phyloP scores from a whole-genome alignment of 2,888 invertebrate species.

The Mythimna ferrago region DNA sequence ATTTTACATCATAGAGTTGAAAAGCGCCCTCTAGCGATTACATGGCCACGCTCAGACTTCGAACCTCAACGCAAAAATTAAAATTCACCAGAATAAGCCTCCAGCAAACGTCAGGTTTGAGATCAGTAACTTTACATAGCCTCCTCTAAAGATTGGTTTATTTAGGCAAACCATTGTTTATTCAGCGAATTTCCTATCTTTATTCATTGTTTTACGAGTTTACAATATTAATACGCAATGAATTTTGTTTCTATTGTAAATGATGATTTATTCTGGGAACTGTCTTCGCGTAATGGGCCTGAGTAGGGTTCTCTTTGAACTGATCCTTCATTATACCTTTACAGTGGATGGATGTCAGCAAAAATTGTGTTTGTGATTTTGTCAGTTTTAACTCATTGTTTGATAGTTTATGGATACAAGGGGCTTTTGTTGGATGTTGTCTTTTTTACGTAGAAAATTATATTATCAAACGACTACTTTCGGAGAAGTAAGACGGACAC shows the following conservation, averaged over 20 bases:
- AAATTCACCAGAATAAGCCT: conserved; percentile 57
- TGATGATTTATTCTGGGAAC: conserved; percentile 68
- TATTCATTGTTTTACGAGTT: conserved; percentile 69
- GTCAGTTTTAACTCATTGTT: background rate
- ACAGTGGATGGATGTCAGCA: conserved; percentile 24
- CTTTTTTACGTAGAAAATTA: background rate
- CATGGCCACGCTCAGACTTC: too few species aligned
- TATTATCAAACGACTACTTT: too few species aligned
- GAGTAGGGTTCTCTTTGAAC: conserved; percentile 61
- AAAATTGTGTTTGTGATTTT: conserved; percentile 33
- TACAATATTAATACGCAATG: conserved; percentile 69
- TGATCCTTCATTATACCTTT: conserved; percentile 39
- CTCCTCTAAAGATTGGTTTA: conserved; percentile 66
- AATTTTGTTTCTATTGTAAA: conserved; percentile 71
- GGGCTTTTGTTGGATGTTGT: background rate
- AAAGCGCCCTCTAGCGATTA: too few species aligned
- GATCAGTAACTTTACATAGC: conserved; percentile 68
- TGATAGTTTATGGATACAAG: background rate
- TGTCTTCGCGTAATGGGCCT: conserved; percentile 48
- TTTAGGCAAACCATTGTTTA: conserved; percentile 65
- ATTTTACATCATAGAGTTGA: too few species aligned
- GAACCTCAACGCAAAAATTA: too few species aligned
- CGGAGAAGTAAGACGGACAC: too few species aligned
- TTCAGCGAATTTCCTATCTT: conserved; percentile 69
- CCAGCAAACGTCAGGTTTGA: conserved; percentile 51